Base-by-base conservation (phyloP, 2,113 vertebrate species). In the Ailurus styani region DNA sequence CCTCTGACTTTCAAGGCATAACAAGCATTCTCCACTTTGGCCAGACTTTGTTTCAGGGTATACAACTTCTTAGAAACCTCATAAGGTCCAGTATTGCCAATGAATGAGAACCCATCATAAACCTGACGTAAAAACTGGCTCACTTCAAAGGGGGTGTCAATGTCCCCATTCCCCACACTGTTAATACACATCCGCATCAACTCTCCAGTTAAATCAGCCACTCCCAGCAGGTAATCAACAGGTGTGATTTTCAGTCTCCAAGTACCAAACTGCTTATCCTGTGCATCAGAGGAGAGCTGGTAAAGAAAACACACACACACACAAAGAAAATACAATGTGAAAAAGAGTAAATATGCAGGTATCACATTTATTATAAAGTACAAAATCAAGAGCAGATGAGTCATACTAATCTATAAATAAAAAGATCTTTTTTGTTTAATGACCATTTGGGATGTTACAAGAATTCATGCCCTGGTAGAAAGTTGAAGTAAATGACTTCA, bases 1-100 rank as follows among this genome's bases (percentile, higher is more conserved):
- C 99, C 99, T 18, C 99, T 99, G 66, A 99, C 99, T 31, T 99
- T 99, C 40, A 99, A 98, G 0, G 99, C 98, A 81, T 99, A 99
- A 97, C 99, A 99, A 75, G 99, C 99, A 60, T 99, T 99, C 98
- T 99, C 99, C 85, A 99, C 99, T 97, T 99, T 99, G 34, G 99
- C 99, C 96, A 99, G 98, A 89, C 99, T 99, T 98, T 99, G 99
- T 20, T 99, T 99, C 97, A 99, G 99, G 6, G 99, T 99, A 85
- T 99, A 99, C 81, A 99, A 98, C 98, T 99, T 99, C 98, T 99
- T 99, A 11, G 99, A 99, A 57, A 99, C 99, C 98, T 99, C 99
- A 0, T 99, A 99, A 0, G 99, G 99, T 42, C 99, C 99, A 0
- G 99, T 99, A 98, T 99, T 99, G 62, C 99, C 99, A 84, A 99